phyloP scores from a whole-genome alignment of 2,797 vertebrate genomes.

The Phalanger gymnotis region DNA sequence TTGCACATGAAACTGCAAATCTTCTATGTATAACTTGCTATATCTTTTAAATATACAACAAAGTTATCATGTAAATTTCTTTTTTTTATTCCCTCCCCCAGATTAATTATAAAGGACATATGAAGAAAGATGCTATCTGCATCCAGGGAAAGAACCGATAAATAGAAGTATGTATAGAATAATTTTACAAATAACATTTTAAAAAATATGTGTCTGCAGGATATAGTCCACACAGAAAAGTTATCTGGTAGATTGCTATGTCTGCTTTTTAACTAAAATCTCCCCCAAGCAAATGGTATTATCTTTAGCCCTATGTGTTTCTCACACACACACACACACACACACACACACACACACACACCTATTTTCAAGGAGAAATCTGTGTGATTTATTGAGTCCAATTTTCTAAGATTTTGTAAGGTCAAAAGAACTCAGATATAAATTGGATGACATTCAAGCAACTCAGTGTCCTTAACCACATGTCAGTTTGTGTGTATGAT shows the following conservation, averaged over 20 bases:
- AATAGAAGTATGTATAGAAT: too few species aligned
- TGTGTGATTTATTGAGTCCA: not conserved
- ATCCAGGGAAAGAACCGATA: too few species aligned
- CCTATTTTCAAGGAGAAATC: not conserved
- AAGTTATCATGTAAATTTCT: too few species aligned
- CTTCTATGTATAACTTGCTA: too few species aligned
- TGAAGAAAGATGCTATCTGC: too few species aligned
- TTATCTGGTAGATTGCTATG: not conserved
- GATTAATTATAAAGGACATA: too few species aligned
- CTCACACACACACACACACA: too few species aligned
- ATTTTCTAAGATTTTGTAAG: not conserved
- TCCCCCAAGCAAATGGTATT: not conserved
- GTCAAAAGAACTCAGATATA: not conserved
- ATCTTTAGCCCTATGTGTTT: not conserved
- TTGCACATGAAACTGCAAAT: too few species aligned
- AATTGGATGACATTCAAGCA: not conserved
- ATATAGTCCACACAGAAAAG: not conserved
- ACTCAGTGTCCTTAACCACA: not conserved
- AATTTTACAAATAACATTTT: too few species aligned
- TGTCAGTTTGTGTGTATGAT: not conserved
- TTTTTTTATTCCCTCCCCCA: too few species aligned
- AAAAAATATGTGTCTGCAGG: not conserved
- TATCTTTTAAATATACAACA: too few species aligned
- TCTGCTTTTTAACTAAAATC: not conserved
- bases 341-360: not conserved